These are phyloP conservation scores for Protula sp. DNA, from an alignment of 2,888 invertebrate species.

Conservation along the genomic window DNA sequence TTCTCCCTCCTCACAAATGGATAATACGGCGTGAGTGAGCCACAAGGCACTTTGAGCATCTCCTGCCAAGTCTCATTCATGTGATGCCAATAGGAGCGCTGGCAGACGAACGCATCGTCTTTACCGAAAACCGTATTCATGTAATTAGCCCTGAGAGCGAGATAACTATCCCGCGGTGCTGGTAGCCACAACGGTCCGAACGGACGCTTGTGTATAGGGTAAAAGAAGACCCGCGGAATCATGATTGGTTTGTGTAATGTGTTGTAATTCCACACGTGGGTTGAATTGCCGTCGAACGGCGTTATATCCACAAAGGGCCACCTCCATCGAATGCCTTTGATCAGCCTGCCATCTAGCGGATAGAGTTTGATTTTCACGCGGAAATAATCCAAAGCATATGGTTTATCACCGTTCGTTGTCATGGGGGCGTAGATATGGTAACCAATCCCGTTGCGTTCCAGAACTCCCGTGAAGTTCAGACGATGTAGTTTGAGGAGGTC, in stretches of 20 bases:
- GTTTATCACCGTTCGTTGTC: too few relatives aligned
- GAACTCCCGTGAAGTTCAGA: background rate
- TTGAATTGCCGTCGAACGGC: background rate
- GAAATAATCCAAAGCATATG: too few relatives aligned
- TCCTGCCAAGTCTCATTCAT: background rate
- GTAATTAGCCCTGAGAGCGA: too few relatives aligned
- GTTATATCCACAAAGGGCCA: background rate
- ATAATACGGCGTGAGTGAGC: background rate
- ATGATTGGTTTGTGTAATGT: too few relatives aligned
- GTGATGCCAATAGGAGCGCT: background rate
- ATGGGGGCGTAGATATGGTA: background rate
- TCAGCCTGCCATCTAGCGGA: too few relatives aligned
- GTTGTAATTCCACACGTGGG: background rate
- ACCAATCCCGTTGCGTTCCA: background rate
- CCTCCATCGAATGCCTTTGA: background rate
- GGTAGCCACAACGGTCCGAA: too few relatives aligned
- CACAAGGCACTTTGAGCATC: background rate
- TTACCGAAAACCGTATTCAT: too few relatives aligned
- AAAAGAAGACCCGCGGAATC: too few relatives aligned
- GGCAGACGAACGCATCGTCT: too few relatives aligned
- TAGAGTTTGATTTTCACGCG: background rate
- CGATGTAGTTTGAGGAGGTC: background rate
- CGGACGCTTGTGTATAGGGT: too few relatives aligned
- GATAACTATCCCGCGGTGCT: too few relatives aligned
- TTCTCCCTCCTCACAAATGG: background rate